Conservation (phyloP, 2,113 vertebrate species). For the Daphoenositta chrysoptera region DNA sequence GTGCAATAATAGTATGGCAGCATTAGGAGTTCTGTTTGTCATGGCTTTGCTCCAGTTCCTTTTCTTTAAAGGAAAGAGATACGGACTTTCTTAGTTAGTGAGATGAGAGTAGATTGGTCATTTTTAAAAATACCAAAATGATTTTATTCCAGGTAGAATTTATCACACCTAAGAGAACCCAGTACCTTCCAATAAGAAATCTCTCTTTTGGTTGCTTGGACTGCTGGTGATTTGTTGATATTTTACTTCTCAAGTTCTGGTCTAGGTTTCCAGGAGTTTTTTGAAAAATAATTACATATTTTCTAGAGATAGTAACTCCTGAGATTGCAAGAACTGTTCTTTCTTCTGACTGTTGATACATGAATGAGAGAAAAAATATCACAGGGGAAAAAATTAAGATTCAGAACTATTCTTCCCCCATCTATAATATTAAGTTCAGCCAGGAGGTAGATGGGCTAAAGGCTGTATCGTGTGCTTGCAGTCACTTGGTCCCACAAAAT, state of each 20-base stretch:
- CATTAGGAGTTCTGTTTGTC: not conserved
- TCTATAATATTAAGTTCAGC: not conserved
- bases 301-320: not conserved
- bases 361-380: not conserved
- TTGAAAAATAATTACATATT: not conserved
- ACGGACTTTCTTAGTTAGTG: not conserved
- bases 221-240: not conserved
- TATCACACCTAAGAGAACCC: not conserved
- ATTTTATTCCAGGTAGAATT: not conserved
- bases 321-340: not conserved
- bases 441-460: not conserved
- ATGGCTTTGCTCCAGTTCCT: not conserved
- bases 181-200: not conserved
- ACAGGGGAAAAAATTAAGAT: not conserved
- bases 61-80: not conserved
- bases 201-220: not conserved
- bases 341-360: not conserved
- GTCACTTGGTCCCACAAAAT: not conserved
- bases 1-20: not conserved
- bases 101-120: not conserved
- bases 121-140: not conserved
- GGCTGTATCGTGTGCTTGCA: accelerated
- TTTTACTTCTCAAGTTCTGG: not conserved
- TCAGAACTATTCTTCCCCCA: not conserved
- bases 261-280: not conserved